Evolutionary conservation across 1,140 invertebrate species (phyloP), one percentile per base, ranked within the genome.

Genomic region (Magallana ariakensis): DNA sequence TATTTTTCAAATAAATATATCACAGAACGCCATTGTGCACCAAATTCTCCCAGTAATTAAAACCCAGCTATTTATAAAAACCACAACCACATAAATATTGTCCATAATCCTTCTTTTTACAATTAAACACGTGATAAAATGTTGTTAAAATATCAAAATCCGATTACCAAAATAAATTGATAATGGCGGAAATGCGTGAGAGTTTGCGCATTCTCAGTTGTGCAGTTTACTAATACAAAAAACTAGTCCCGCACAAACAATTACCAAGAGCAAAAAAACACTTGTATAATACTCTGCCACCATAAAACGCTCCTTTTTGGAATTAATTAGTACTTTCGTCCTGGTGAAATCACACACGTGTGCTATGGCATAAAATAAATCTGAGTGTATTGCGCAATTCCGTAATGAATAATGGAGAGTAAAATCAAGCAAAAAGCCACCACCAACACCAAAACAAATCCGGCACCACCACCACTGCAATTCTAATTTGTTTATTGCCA

Each of bases 401-500:
- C 75, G 53, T n/a, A 16, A 33, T 55, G 33, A 82, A 82, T 80
- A 85, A 75, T 66, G 84, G 62, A 70, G 62, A 62, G 53, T 60
- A 84, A 84, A 85, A 55, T 56, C 66, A 85, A 85, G 84, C 84
- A 75, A 56, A 85, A 85, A 75, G 62, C 84, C 55, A 75, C 84
- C 66, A 70, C 84, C 66, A 85, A 75, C 84, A 85, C 84, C 84
- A 85, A 85, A 85, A 84, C 83, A 60, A 62, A 75, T 56, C 58
- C 66, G 56, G 62, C 84, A 85, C 84, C 84, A 85, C 84, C 84
- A 85, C 66, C 75, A 75, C 55, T 56, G 56, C 66, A 80, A 82
- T 55, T 82, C 84, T 85, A 85, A 56, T 55, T 80, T 85, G 84
- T 85, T 85, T 85, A 85, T 85, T 85, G 84, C 66, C 84, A 80